Base-by-base conservation (phyloP, 1,140 invertebrate genomes). In the Panagrolaimus sp. region DNA sequence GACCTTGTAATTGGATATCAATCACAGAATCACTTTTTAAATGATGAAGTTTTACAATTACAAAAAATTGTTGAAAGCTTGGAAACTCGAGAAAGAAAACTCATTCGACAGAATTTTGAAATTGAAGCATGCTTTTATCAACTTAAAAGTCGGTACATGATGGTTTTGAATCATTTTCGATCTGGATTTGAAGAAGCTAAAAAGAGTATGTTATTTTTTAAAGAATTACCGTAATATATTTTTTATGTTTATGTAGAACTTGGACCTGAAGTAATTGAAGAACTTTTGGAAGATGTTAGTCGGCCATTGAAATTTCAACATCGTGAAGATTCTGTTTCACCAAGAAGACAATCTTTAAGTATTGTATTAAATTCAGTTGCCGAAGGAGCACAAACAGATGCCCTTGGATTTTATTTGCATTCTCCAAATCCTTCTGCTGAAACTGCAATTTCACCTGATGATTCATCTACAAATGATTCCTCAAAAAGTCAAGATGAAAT, bases 61-160 rank as follows among this genome's bases (percentile, higher is more conserved):
- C 74, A 76, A 64, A 45, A 62, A 63, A 77, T 77, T 44, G 64
- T 76, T 45, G 71, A 76, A 46, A 55, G 58, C 12, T 15, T 76
- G n/a, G 75, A 76, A 62, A 71, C 66, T 15, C 55, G 75, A 0
- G 74, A 76, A 45, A 72, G 72, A 14, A 47, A 65, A 8, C 44
- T 76, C 12, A 77, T 71, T 28, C 72, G 74, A 44, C 71, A 77
- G 48, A 76, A 76, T 58, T 76, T 76, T 46, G 74, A 78, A n/a
- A 75, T 76, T 66, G 74, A 76, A 67, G 74, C 74, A 12, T 47
- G 66, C 38, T 76, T 74, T 62, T 76, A 77, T 63, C 74, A 77
- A 63, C 32, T 76, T 45, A 76, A 76, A 43, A 76, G 74, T 68
- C 70, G 75, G 24, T 76, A 76, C 28, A 66, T 76, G 15, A 76